phyloP scores from a whole-genome alignment of 2,888 invertebrate species.

The Dusona sp. region DNA sequence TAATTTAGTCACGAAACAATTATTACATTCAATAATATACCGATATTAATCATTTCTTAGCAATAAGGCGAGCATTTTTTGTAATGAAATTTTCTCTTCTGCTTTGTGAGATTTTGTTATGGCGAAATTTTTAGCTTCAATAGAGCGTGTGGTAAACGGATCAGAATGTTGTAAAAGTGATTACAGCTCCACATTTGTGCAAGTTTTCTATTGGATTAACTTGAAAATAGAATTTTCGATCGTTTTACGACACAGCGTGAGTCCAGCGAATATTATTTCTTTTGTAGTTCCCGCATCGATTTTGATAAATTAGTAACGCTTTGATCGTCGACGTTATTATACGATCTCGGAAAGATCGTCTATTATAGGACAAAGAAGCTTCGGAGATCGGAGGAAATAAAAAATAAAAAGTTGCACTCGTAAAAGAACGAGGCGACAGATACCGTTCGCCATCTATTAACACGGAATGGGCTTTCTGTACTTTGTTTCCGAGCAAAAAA shows the following conservation, averaged over 20 bases:
- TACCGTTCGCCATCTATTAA: conserved; percentile 53
- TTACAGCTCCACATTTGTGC: not conserved
- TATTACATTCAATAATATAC: not conserved
- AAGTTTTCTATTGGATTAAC: conserved; percentile 39
- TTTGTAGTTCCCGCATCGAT: conserved; percentile 49
- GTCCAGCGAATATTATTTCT: conserved; percentile 54
- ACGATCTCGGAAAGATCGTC: conserved; percentile 39
- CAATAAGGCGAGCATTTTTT: no score
- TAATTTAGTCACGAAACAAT: not conserved
- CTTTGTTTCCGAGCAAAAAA: conserved; percentile 60
- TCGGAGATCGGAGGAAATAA: not conserved
- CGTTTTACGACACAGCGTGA: conserved; percentile 3
- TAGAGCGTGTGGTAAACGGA: not conserved
- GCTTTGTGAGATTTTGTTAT: not conserved
- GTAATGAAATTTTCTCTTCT: not conserved
- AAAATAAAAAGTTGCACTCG: conserved; percentile 42
- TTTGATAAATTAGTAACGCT: conserved; percentile 72
- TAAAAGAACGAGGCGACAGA: conserved; percentile 39
- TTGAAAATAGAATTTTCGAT: conserved; percentile 39
- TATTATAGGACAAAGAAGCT: conserved; percentile 26
- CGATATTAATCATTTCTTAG: no score
- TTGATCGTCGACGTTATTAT: conserved; percentile 61
- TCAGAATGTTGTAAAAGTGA: not conserved
- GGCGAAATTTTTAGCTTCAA: not conserved
- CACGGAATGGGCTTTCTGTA: conserved; percentile 50